Base-by-base conservation (phyloP, 64 coral and sea anemone species). In the Montipora sp. region DNA sequence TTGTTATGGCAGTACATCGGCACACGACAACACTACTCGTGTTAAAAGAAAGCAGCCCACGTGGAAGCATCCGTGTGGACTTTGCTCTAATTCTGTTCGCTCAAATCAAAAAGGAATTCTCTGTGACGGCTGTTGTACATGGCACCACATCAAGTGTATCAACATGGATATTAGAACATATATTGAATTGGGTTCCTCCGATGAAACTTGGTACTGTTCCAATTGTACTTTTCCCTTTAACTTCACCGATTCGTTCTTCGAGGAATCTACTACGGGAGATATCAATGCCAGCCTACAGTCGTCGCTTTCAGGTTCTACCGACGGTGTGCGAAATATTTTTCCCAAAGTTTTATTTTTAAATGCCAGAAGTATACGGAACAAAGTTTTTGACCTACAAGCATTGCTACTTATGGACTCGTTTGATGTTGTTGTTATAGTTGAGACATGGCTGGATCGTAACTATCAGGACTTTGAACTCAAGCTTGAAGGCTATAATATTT, bases 101-200 rank as follows among this genome's bases (percentile, higher is more conserved):
- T 70, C 72, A 24, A 89, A 89, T 77, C 87, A 89, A 44, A 89
- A 77, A 47, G 87, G 87, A 16, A 78, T 89, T 50, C 67, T 59
- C 8, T 89, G 87, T 89, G 87, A 89, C 53, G 8, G 36, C 22
- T 89, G 73, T 89, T 48, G 51, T 77, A 89, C 72, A 85, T 92
- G 90, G 90, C 51, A 92, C 75, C 90, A 92, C 45, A 68, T 84
- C 43, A 83, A 85, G 46, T 92, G 90, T 51, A 82, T 92, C 23
- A 68, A 92, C 59, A 92, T 92, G 90, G 57, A 90, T 80, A 59
- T 44, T 73, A 78, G 73, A 79, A 77, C 51, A 51, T 90, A 90
- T 80, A 90, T 80, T 47, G 89, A 36, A 13, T 57, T 90, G 48
- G 80, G 89, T 77, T 80, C 76, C 51, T 90, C 77, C 63, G 89